Base-by-base conservation (phyloP, 2,797 vertebrate genomes). In the Hoplostethus mediterraneus region DNA sequence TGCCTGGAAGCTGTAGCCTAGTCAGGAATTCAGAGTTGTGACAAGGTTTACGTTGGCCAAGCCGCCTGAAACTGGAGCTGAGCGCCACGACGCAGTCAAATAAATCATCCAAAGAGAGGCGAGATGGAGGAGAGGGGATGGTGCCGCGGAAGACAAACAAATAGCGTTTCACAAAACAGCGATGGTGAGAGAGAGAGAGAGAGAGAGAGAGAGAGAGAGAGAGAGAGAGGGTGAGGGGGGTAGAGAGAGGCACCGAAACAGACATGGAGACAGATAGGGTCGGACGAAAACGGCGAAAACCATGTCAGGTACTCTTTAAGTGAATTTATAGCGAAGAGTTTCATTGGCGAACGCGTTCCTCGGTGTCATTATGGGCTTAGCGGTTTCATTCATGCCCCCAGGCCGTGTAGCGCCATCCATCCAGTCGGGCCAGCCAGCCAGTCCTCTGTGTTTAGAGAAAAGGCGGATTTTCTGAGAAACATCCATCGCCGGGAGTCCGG, bases 1-100 rank as follows among this genome's bases (percentile, higher is more conserved):
- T 80, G 90, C 90, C 91, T 92, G 87, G 91, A 90, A 93, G 88
- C 89, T 85, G 90, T 87, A 88, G 87, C 72, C 79, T 33, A 69
- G 81, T 80, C 81, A 90, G 91, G 92, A 93, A 94, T 93, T 92
- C 86, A 63, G 78, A 89, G 81, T 92, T 91, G 87, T 90, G 92
- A 90, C 90, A 94, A 84, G 86, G 92, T 94, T 93, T 93, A 93
- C 82, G 73, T 94, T 94, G 93, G 93, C 93, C 54, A 62, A 75
- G 54, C 79, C 28, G 77, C 80, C 72, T 81, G 92, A 93, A 94
- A 95, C 91, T 64, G 74, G 87, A 95, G 92, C 90, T 38, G 76
- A 63, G 83, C 61, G 14, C 81, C 38, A 76, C 55, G 57, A 87
- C 82, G 83, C 79, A 85, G 83, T 83, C 80, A 87, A 92, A 94